Conservation (phyloP, 2,888 invertebrate species). For the Campoletis raptor region DNA sequence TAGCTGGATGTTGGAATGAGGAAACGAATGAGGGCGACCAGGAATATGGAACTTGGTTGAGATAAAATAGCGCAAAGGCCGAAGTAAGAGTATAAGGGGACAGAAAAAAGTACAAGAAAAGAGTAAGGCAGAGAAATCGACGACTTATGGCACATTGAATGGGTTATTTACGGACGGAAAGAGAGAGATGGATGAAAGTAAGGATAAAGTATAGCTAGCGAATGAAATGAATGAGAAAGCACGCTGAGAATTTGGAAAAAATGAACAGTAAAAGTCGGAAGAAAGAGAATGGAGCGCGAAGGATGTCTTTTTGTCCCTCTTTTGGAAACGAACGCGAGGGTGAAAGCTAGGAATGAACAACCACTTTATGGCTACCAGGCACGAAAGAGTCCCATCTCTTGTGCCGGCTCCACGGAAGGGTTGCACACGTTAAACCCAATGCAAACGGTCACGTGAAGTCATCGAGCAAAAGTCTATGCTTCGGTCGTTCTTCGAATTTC, state of each 20-base stretch:
- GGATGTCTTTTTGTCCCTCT: constrained; percentile 44
- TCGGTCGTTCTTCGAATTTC: constrained; percentile 2
- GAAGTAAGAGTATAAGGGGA: constrained; percentile 16
- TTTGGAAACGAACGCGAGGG: constrained; percentile 35
- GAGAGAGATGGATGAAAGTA: constrained; percentile 3
- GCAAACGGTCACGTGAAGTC: constrained; percentile 52
- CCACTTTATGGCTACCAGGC: constrained; percentile 69
- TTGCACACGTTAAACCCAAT: constrained; percentile 30
- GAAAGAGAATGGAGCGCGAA: constrained; percentile 39
- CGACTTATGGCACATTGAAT: constrained; percentile 18
- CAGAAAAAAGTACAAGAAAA: constrained; percentile 23
- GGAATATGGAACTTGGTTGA: constrained; percentile 34
- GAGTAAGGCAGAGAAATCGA: constrained; percentile 28
- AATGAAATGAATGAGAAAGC: constrained; percentile 38
- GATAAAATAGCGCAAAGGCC: constrained; percentile 50
- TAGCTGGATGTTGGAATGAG: constrained; percentile 4
- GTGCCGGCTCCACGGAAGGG: background rate
- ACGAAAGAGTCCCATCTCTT: constrained; percentile 70
- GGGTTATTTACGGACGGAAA: constrained; percentile 30
- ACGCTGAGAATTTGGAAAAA: constrained; percentile 45
- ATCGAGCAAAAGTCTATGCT: constrained; percentile 27
- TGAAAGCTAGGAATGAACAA: constrained; percentile 69
- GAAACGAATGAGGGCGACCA: constrained; percentile 29
- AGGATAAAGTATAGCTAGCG: background rate
- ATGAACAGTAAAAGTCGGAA: constrained; percentile 16